Evolutionary conservation across 2,888 invertebrate species (phyloP).

Genomic region (Exocentrus adspersus): DNA sequence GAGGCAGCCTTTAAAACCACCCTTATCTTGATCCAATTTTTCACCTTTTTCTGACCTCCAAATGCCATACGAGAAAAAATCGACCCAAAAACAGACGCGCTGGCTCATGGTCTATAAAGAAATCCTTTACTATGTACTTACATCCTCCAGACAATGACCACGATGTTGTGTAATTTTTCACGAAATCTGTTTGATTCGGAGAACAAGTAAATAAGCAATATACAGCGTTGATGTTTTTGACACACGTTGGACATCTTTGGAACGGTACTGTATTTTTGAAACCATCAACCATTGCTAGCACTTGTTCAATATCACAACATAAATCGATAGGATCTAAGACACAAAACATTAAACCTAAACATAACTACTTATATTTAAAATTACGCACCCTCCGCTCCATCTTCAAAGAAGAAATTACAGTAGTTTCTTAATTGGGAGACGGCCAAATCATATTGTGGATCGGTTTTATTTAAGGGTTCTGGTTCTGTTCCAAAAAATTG

Average conservation of each 20-base stretch:
- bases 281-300: slow-evolving; percentile 66
- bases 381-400: too few species aligned
- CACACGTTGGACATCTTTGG: slow-evolving; percentile 84
- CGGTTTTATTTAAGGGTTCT: slow-evolving; percentile 54
- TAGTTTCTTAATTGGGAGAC: slow-evolving; percentile 65
- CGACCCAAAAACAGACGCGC: too few species aligned
- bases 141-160: background rate
- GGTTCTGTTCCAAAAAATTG: slow-evolving; percentile 57
- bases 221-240: slow-evolving; percentile 77
- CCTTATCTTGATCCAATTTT: too few species aligned
- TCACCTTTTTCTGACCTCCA: too few species aligned
- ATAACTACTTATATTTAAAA: too few species aligned
- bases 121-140: background rate
- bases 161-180: slow-evolving; percentile 48
- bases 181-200: slow-evolving; percentile 74
- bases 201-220: slow-evolving; percentile 87
- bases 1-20: too few species aligned
- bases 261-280: slow-evolving; percentile 75
- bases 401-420: slow-evolving; percentile 70
- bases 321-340: slow-evolving; percentile 51
- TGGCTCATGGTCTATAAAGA: too few species aligned
- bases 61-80: too few species aligned
- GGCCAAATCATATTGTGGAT: slow-evolving; percentile 50
- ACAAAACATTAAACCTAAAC: background rate
- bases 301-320: slow-evolving; percentile 72